phyloP scores from a whole-genome alignment of 2,797 vertebrate species.

The Diplodus sargus region DNA sequence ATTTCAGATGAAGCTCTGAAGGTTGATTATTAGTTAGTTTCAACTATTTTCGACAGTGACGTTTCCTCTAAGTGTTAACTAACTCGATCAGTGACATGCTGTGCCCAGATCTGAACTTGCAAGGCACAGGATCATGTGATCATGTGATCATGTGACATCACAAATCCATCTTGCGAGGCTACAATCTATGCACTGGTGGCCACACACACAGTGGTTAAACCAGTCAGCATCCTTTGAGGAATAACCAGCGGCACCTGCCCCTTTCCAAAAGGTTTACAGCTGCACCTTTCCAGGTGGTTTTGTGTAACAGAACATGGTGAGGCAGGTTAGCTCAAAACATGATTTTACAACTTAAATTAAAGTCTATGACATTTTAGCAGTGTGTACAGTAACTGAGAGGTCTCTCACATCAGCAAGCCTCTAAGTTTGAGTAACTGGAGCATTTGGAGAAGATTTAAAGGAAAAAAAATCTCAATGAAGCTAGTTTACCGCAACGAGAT shows the following conservation, averaged over 20 bases:
- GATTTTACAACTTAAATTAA: background rate
- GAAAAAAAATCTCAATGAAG: slow-evolving; percentile 10
- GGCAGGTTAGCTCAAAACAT: background rate
- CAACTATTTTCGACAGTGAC: no score
- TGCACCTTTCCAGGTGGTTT: no score
- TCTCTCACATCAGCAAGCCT: background rate
- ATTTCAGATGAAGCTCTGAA: background rate
- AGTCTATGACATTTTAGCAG: background rate
- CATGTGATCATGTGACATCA: no score
- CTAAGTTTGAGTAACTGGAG: slow-evolving; percentile 11
- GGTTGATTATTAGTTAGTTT: background rate
- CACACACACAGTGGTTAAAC: no score
- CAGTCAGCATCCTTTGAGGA: no score
- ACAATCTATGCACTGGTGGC: no score
- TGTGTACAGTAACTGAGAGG: background rate
- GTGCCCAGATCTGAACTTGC: no score
- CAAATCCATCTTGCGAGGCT: no score
- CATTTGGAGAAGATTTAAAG: slow-evolving; percentile 10
- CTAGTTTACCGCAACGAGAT: background rate
- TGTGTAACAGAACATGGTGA: no score
- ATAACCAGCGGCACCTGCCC: no score
- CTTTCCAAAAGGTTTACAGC: no score
- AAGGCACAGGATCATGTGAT: no score
- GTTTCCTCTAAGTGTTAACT: background rate
- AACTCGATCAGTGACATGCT: background rate